Conservation (phyloP, 2,888 invertebrate species). For the Atethmia centrago region DNA sequence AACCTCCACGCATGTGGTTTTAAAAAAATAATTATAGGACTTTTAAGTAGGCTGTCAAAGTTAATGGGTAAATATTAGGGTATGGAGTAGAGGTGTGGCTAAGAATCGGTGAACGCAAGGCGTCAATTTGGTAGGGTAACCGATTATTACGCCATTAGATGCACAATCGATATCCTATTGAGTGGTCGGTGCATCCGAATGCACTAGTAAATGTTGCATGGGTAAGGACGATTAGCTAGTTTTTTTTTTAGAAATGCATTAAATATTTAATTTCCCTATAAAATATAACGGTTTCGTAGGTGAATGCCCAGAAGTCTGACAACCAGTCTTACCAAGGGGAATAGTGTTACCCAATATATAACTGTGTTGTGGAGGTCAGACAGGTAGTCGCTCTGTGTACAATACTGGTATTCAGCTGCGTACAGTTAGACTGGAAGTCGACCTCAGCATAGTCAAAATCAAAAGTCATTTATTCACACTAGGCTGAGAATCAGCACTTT, state of each 20-base stretch:
- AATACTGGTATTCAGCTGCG: too few species aligned
- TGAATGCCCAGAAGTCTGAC: neutral
- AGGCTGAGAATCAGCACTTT: too few species aligned
- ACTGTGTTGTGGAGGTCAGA: too few species aligned
- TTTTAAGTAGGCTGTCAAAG: constrained; percentile 88
- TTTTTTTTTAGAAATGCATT: constrained; percentile 14
- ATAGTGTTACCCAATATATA: too few species aligned
- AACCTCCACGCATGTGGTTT: constrained; percentile 81
- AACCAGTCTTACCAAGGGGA: too few species aligned
- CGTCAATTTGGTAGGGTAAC: constrained; percentile 87
- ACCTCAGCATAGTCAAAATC: too few species aligned
- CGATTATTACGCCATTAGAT: constrained; percentile 88
- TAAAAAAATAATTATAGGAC: constrained; percentile 86
- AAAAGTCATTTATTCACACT: too few species aligned
- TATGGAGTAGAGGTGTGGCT: constrained; percentile 76
- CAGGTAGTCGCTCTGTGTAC: too few species aligned
- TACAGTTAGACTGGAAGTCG: too few species aligned
- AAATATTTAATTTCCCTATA: constrained; percentile 10
- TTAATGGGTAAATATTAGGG: constrained; percentile 90
- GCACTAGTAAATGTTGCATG: constrained; percentile 22
- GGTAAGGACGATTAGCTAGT: neutral
- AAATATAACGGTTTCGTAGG: neutral
- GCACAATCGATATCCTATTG: constrained; percentile 87
- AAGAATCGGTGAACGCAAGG: constrained; percentile 80
- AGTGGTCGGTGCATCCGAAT: constrained; percentile 69